phyloP scores from a whole-genome alignment of 2,797 vertebrate genomes.

The Lacerta agilis region DNA sequence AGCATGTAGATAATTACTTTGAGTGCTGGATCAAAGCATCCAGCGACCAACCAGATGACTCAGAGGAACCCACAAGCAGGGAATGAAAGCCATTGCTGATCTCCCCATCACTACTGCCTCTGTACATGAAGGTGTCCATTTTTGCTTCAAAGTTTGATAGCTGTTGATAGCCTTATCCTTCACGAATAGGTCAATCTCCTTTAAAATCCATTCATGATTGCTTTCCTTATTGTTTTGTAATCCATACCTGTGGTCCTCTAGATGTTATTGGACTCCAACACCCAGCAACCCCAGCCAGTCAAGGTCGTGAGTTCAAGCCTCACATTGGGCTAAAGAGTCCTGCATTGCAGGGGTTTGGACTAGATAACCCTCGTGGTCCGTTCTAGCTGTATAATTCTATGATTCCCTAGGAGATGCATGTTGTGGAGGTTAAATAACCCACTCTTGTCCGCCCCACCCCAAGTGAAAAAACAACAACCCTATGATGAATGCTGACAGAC shows the following conservation, averaged over 20 bases:
- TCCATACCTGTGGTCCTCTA: neutral
- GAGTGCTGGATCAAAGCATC: neutral
- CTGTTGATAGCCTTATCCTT: neutral
- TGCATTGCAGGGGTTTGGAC: too few relatives aligned
- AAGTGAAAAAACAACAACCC: neutral
- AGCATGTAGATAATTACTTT: too few relatives aligned
- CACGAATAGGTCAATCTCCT: neutral
- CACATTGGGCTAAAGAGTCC: too few relatives aligned
- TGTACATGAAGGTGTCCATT: neutral
- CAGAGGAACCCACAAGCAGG: neutral
- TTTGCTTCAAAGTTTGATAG: neutral
- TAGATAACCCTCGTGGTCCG: too few relatives aligned
- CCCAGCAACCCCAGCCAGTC: too few relatives aligned
- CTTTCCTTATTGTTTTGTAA: neutral
- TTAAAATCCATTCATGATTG: neutral
- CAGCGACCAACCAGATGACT: neutral
- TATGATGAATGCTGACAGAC: conserved; percentile 69
- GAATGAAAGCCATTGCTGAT: neutral
- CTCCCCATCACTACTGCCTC: too few relatives aligned
- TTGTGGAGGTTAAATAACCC: neutral
- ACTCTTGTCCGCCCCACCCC: neutral
- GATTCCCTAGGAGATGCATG: conserved; percentile 46
- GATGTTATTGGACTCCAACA: too few relatives aligned
- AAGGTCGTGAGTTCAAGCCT: too few relatives aligned
- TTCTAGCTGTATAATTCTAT: too few relatives aligned